Percentiles rank a stretch among this genome's conserved stretches.
Conservation (phyloP, 2,797 vertebrate genomes). For the Artibeus jamaicensis region DNA sequence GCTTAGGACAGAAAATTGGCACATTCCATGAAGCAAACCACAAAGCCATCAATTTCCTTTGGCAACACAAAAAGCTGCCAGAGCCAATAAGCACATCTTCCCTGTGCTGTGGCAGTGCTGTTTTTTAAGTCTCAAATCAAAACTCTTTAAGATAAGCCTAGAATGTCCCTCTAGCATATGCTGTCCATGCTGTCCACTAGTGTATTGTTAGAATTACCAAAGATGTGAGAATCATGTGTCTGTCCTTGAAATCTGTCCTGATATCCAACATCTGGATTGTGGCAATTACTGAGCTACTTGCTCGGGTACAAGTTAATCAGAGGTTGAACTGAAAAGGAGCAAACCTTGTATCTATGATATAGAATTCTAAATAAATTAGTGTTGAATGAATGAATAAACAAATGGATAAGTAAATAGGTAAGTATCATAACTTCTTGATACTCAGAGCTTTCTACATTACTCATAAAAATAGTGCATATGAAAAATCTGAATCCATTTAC, state of each 20-base stretch:
- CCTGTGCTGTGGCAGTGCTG: neutral
- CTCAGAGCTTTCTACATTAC: constrained; percentile 21
- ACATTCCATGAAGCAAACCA: constrained; percentile 60
- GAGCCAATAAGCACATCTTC: neutral
- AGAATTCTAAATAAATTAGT: constrained; percentile 1
- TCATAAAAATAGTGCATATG: neutral
- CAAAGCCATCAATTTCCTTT: constrained; percentile 57
- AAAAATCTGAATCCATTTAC: neutral
- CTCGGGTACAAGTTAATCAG: neutral
- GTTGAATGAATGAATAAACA: constrained; percentile 13
- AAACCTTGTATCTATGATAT: neutral
- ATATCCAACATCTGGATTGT: neutral
- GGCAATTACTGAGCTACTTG: neutral
- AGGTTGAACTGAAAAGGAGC: neutral
- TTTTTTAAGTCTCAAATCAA: neutral
- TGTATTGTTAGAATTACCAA: neutral
- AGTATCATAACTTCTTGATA: neutral
- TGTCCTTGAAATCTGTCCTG: neutral
- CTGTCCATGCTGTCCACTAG: neutral
- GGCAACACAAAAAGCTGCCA: neutral
- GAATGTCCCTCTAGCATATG: neutral
- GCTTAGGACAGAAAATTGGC: constrained; percentile 69
- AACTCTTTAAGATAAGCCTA: neutral
- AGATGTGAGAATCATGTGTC: neutral
- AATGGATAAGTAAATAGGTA: neutral